Evolutionary conservation across 2,113 vertebrate genomes (phyloP).

Genomic region (Toxotes chatareus): DNA sequence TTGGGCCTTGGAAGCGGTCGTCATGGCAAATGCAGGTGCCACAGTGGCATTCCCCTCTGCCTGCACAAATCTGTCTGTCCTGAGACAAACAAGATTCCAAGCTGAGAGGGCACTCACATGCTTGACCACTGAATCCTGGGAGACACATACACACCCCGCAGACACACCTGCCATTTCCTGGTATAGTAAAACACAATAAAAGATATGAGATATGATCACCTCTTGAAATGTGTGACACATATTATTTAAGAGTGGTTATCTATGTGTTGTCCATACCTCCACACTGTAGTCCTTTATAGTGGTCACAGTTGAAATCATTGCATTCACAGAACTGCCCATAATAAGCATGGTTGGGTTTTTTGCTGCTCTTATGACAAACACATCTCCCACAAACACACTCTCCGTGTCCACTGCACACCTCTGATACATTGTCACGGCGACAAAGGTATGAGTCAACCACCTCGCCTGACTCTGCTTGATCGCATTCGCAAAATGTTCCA

Average conservation of each 20-base stretch:
- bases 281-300: conserved; percentile 15
- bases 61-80: conserved; percentile 49
- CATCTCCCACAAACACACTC: conserved; percentile 33
- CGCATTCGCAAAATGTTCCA: conserved; percentile 11
- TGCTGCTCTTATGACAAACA: conserved; percentile 32
- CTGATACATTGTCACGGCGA: conserved; percentile 5
- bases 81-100: conserved; percentile 33
- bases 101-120: conserved; percentile 56
- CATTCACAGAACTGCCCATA: conserved; percentile 17
- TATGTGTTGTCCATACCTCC: not conserved
- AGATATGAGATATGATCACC: not conserved
- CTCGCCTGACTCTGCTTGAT: not conserved
- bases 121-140: conserved; percentile 33
- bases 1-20: conserved; percentile 34
- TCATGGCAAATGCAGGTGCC: conserved; percentile 46
- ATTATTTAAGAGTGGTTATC: not conserved
- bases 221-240: not conserved
- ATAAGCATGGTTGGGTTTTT: not conserved
- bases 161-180: conserved; percentile 40
- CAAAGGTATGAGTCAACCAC: conserved; percentile 20
- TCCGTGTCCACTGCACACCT: conserved; percentile 25
- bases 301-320: conserved; percentile 29
- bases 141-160: conserved; percentile 27
- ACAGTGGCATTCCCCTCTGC: conserved; percentile 51
- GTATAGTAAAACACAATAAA: not conserved